Base-by-base conservation (phyloP, 2,797 vertebrate species). In the Sebastes jordani region DNA sequence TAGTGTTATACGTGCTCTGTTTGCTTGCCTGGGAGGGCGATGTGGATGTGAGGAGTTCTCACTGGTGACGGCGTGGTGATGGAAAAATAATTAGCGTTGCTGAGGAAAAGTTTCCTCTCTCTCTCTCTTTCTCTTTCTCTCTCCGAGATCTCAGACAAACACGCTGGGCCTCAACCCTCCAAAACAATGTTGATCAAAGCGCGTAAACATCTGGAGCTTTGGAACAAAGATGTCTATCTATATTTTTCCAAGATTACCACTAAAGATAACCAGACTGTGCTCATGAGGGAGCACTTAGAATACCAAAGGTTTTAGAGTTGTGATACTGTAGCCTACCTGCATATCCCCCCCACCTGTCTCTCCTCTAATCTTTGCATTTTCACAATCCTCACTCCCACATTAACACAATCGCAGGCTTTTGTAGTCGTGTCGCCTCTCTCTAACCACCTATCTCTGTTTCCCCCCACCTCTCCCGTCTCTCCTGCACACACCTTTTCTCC, bases 401-500 rank as follows among this genome's bases (percentile, higher is more conserved):
- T 91, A 89, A 89, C 88, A 89, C 91, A 88, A 91, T 91, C 84
- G 80, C 63, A 27, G 80, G 85, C 88, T 90, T 93, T 92, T 92
- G 84, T 91, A 81, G 85, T 87, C 78, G 62, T 72, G 82, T 87
- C 85, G 71, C 71, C 84, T 91, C 88, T 88, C 86, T 86, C 87
- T 84, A 87, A 88, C 86, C 89, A 88, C 87, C 89, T 89, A 85
- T 82, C 83, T 86, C 81, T 74, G 69, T 55, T 20, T 14, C 74
- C 67, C 20, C 67, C 49, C 77, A 6, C 25, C 25, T 7, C 63
- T 8, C 30, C 63, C 55, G n/a, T 64, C 67, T 76, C 80, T 78
- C 74, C 79, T 88, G 86, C 86, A 85, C 89, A 92, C 93, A 95
- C 94, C 94, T 95, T 94, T 94, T 95, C 92, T 95, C 90, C 94